These are phyloP conservation scores for Drosophila nigrodunni DNA, from an alignment of 1,140 invertebrate species.

Conservation along the genomic window DNA sequence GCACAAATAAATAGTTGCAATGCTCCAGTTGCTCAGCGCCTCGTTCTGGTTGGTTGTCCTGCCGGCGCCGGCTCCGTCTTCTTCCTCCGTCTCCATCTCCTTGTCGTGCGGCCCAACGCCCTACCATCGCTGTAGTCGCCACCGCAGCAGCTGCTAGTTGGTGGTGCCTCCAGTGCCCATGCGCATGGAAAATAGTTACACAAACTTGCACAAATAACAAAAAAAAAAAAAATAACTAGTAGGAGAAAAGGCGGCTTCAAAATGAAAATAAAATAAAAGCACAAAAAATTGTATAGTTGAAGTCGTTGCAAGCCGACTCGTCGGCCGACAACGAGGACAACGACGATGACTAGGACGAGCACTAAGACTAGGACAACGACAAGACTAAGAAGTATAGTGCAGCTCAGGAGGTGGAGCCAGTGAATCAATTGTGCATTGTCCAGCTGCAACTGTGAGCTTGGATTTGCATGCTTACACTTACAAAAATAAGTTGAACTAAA, in stretches of 20 bases:
- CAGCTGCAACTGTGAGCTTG: conserved; percentile 30
- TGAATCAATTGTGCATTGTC: conserved; percentile 55
- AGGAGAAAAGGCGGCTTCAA: conserved; percentile 40
- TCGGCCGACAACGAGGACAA: conserved; percentile 25
- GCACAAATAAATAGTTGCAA: conserved; percentile 81
- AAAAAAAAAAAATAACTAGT: conserved; percentile 37
- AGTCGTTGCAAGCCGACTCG: conserved; percentile 40
- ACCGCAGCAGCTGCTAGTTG: conserved; percentile 24
- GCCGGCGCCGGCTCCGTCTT: conserved; percentile 39
- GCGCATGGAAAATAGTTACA: conserved; percentile 83
- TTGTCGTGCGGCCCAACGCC: conserved; percentile 14
- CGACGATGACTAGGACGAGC: background rate
- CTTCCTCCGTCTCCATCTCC: background rate
- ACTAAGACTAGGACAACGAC: background rate
- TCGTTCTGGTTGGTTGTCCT: conserved; percentile 79
- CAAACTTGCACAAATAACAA: conserved; percentile 59
- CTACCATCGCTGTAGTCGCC: background rate
- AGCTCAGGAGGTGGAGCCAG: conserved; percentile 27
- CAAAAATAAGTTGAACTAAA: too few species aligned
- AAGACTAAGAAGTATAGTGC: conserved; percentile 14
- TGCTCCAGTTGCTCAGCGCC: conserved; percentile 72
- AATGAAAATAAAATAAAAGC: conserved; percentile 47
- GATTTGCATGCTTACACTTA: conserved; percentile 66
- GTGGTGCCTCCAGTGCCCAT: conserved; percentile 76
- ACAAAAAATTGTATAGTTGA: conserved; percentile 23